phyloP scores from a whole-genome alignment of 2,888 invertebrate species.

The Caenorhabditis wallacei region DNA sequence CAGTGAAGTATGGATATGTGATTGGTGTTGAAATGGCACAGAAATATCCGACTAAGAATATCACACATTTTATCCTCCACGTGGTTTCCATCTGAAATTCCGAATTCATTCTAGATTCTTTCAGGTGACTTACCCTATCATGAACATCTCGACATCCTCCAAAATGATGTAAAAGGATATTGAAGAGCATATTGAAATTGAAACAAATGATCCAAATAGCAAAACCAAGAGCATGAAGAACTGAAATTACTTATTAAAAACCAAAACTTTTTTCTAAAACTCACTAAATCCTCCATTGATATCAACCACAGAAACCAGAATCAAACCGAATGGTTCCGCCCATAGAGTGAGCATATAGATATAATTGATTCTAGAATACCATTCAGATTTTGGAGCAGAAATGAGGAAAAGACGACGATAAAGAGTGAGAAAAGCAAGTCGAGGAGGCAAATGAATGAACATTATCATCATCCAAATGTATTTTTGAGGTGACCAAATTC shows the following conservation, averaged over 20 bases:
- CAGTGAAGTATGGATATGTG: constrained; percentile 77
- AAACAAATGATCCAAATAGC: constrained; percentile 80
- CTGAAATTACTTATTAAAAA: constrained; percentile 53
- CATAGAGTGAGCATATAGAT: constrained; percentile 70
- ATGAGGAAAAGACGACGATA: constrained; percentile 71
- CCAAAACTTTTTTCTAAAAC: constrained; percentile 14
- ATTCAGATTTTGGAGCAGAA: constrained; percentile 65
- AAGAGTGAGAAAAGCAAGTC: constrained; percentile 76
- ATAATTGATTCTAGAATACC: constrained; percentile 60
- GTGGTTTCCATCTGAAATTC: constrained; percentile 74
- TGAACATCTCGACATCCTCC: constrained; percentile 73
- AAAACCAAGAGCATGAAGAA: constrained; percentile 79
- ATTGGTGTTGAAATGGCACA: constrained; percentile 81
- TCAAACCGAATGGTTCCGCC: constrained; percentile 72
- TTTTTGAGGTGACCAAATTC: constrained; percentile 82
- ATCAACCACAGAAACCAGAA: constrained; percentile 79
- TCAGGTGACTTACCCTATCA: constrained; percentile 56
- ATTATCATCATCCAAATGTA: constrained; percentile 81
- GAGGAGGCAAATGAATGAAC: constrained; percentile 79
- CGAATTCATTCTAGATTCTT: neutral
- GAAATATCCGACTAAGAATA: constrained; percentile 77
- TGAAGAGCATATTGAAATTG: constrained; percentile 82
- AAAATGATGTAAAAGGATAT: constrained; percentile 78
- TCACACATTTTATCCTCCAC: constrained; percentile 77
- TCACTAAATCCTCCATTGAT: constrained; percentile 80